Evolutionary conservation across 2,888 invertebrate species (phyloP), one percentile per base, ranked within the genome.

Genomic region (Protonemura montana): DNA sequence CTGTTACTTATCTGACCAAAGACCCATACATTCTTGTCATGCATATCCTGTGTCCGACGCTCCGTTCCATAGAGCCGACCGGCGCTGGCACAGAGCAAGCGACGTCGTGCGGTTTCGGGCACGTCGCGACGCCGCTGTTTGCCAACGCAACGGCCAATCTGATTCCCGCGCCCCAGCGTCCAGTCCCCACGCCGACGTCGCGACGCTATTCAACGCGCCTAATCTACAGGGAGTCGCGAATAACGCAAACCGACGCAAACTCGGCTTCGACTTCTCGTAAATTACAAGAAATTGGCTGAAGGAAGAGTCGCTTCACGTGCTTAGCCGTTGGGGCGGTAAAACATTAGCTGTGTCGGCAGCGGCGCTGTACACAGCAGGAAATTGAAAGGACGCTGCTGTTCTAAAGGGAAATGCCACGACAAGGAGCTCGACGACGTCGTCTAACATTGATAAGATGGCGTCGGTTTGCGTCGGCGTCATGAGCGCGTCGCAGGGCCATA

Each of bases 221-320:
- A 84, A 84, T 84, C 84, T 84, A 59, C 26, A 29, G 27, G 84
- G 76, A 76, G 84, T 25, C 76, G 76, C 28, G 29, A 29, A 30
- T 81, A 30, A 30, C 81, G 81, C 81, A 81, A 78, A 78, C 78
- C 78, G 78, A 78, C 78, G 78, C 6, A 27, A 78, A 78, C 78
- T 78, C 78, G 78, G 1, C 78, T 7, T 6, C 81, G 21, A 81
- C 81, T 81, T 81, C 29, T 81, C 84, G 84, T 84, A 84, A 84
- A 84, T 84, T 84, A 6, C 76, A 84, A 76, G 84, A 84, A 84
- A 84, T 84, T 84, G 84, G 84, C 59, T 21, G 81, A 81, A 81
- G 81, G 28, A 59, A 59, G 59, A 10, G 21, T 81, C 81, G 30
- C 59, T 59, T 59, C 81, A 29, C 81, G n/a, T 81, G 81, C 81